These are phyloP conservation scores for Macrochelys suwanniensis DNA, from an alignment of 2,797 vertebrate species.

Conservation along the genomic window DNA sequence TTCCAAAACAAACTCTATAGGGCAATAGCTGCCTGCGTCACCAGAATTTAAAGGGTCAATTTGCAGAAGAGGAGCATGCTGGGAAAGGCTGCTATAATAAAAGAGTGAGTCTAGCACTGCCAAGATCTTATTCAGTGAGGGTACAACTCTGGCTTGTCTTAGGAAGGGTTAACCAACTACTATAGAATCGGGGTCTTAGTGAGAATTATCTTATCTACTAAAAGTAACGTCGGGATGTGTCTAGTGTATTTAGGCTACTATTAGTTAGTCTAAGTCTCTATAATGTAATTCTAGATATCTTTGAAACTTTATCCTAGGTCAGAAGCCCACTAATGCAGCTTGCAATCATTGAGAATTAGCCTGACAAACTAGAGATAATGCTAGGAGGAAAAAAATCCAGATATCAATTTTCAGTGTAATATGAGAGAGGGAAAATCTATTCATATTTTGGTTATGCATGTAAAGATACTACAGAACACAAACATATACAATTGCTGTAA, in stretches of 20 bases:
- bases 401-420: background rate
- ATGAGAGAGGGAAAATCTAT: background rate
- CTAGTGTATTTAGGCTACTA: fast-evolving
- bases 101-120: fast-evolving
- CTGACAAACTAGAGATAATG: background rate
- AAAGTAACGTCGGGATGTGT: fast-evolving
- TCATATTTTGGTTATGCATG: background rate
- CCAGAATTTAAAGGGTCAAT: background rate
- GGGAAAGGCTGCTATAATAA: background rate
- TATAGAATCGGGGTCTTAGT: fast-evolving
- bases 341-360: background rate
- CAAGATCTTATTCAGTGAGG: fast-evolving
- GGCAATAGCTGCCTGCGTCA: fast-evolving
- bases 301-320: background rate
- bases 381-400: background rate
- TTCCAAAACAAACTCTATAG: fast-evolving
- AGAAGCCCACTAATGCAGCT: background rate
- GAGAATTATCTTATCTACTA: fast-evolving
- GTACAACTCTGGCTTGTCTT: fast-evolving
- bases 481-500: background rate
- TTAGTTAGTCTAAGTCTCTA: background rate
- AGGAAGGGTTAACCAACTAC: fast-evolving
- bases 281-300: background rate
- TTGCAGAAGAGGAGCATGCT: background rate
- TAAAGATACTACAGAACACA: background rate